Evolutionary conservation across 2,797 vertebrate genomes (phyloP), one percentile per base, ranked within the genome.

Genomic region (Triplophysa yarkandensis): DNA sequence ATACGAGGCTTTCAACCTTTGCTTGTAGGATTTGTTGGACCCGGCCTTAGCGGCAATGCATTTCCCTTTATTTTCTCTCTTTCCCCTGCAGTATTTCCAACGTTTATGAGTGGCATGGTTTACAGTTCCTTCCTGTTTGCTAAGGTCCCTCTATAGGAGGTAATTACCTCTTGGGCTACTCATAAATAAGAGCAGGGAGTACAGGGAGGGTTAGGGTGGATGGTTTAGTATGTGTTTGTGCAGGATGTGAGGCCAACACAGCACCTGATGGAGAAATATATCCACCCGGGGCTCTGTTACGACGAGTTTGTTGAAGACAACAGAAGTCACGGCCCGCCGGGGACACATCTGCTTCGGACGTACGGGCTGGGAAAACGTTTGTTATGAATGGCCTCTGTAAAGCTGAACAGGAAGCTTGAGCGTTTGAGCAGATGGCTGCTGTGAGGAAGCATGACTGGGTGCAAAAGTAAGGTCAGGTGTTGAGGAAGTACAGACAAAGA

Each of bases 91-190:
- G 65, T 28, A 46, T 44, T 44, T 86, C 80, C 80, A 83, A 82
- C 67, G 80, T 90, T 90, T 86, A 88, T 82, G 87, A 86, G 84
- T 81, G 80, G n/a, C n/a, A 69, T 89, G 76, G 81, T 82, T 76
- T 74, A 78, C 77, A 43, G 75, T 77, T 69, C 84, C 84, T 82
- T 87, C 84, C 85, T 86, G 83, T 71, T 80, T 83, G 76, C 82
- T 81, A 64, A 68, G 27, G 65, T 81, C 81, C 76, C 80, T 85
- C 84, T 76, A 67, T 74, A 50, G 85, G 74, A 84, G 83, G 86
- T 90, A 83, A 90, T 92, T 88, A 87, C 77, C 77, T 87, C 77
- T 41, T 32, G 25, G 69, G n/a, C 61, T 65, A 80, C 83, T 80
- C 86, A 86, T 90, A 88, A 90, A 87, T 86, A 85, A 71, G 28